Conservation (phyloP, 2,888 invertebrate species). For the Stenodema calcarata region DNA sequence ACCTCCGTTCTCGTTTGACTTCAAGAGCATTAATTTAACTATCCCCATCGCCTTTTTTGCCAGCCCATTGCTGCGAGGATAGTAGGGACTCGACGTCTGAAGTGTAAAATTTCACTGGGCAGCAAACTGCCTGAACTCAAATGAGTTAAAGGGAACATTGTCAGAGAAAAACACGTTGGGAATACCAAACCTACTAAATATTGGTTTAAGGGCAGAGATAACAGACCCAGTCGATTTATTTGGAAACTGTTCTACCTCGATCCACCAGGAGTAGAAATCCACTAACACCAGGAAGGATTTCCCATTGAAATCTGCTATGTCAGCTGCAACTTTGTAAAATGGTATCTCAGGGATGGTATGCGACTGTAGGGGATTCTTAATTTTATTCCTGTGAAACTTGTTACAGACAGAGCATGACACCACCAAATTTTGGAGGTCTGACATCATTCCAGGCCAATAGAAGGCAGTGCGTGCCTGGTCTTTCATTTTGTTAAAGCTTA, state of each 20-base stretch:
- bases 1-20: no score
- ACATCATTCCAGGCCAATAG: background rate
- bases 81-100: background rate
- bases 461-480: background rate
- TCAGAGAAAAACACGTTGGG: background rate
- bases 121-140: background rate
- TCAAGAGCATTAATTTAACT: background rate
- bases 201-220: background rate
- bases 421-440: background rate
- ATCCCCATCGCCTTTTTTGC: no score
- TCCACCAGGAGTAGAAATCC: background rate
- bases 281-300: background rate
- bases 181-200: background rate
- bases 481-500: background rate
- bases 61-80: background rate
- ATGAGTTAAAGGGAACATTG: background rate
- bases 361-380: background rate
- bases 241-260: background rate
- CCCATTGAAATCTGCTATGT: background rate
- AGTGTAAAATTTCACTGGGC: background rate
- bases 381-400: background rate
- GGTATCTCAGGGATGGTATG: background rate
- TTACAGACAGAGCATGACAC: background rate
- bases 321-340: background rate
- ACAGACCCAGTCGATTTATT: background rate